Evolutionary conservation across 53 echinoderm and acorn worm species (phyloP), one percentile per base, ranked within the genome.

Genomic region (Paracentrotus lividus): DNA sequence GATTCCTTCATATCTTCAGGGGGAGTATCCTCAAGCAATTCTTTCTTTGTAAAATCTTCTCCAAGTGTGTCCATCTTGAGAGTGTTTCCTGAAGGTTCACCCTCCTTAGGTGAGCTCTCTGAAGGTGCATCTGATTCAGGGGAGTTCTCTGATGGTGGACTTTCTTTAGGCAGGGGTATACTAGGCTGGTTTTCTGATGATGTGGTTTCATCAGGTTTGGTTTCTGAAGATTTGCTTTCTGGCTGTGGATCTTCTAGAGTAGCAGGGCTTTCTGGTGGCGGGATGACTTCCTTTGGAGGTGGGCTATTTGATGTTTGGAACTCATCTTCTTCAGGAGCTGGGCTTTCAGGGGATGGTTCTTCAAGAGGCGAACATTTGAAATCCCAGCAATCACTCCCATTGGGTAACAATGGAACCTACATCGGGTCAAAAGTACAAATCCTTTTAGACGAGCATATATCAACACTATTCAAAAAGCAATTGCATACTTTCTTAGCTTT

Each of bases 331-430:
- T 78, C 45, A 8, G 78, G 44, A 12, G 47, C 4, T 45, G 47
- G 78, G n/a, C 9, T 47, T 23, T 78, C 78, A 24, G 78, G 47
- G 9, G 23, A 23, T 78, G 78, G 78, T 8, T 2, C 9, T 44
- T 78, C 78, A 21, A 78, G 45, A 47, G 78, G 78, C 4, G 78
- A 78, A 24, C 78, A 78, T 78, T 78, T 47, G n/a, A 78, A 78
- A 78, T 44, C 44, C 78, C 78, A 78, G 78, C 78, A 78, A 26
- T 78, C 45, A 47, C 78, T 78, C 47, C 47, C 78, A 78, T 78
- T 10, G 8, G 78, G 78, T n/a, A 78, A 2, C 78, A 78, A n/a
- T 45, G 78, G 78, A 43, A 47, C 33, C 78, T 78, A 47, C n/a
- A n/a, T n/a, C n/a, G n/a, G n/a, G n/a, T n/a, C n/a, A n/a, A n/a